phyloP scores from a whole-genome alignment of 2,113 vertebrate species.

The Xenopus laevis region DNA sequence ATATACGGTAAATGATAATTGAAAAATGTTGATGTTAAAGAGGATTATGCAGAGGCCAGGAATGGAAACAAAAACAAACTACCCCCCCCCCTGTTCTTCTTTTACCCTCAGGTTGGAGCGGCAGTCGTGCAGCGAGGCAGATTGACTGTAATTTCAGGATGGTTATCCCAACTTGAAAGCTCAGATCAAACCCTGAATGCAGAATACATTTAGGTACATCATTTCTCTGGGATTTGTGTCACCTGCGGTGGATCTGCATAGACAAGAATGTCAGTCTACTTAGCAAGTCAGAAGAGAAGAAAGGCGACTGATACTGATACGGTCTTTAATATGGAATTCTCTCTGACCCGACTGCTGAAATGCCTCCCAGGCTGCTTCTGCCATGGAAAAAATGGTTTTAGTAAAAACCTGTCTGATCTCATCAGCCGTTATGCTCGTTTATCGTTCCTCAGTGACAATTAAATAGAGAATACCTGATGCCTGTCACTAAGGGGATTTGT shows the following conservation, averaged over 20 bases:
- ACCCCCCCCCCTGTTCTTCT: too few species aligned
- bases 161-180: background rate
- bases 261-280: background rate
- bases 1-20: too few species aligned
- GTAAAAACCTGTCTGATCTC: constrained; percentile 8
- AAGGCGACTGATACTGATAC: background rate
- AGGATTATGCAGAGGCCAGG: too few species aligned
- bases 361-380: constrained; percentile 2
- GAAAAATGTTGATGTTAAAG: too few species aligned
- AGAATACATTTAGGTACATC: background rate
- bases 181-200: constrained; percentile 1
- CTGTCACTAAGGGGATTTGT: background rate
- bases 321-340: background rate
- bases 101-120: background rate
- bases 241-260: constrained; percentile 3
- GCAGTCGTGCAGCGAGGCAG: too few species aligned
- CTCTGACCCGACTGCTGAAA: background rate
- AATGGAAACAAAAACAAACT: too few species aligned
- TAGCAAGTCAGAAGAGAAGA: background rate
- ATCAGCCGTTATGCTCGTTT: background rate
- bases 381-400: background rate
- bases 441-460: background rate
- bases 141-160: background rate
- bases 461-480: background rate
- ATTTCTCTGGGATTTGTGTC: background rate